Conservation (phyloP, 2,797 vertebrate genomes). For the Hypotaenidia philippensis region DNA sequence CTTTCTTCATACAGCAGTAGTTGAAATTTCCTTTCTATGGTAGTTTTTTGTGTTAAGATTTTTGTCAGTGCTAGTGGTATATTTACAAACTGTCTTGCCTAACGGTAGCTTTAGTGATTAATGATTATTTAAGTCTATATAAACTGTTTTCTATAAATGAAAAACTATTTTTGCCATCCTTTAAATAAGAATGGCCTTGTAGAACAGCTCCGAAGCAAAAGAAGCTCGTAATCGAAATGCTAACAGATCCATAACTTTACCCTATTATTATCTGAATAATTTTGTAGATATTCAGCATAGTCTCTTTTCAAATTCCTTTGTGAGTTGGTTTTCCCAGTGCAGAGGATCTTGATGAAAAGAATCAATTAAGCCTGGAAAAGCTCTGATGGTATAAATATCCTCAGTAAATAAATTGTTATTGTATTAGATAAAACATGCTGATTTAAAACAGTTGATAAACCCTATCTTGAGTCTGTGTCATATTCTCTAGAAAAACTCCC, state of each 20-base stretch:
- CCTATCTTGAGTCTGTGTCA: conserved; percentile 49
- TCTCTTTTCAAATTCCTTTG: conserved; percentile 13
- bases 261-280: conserved; percentile 45
- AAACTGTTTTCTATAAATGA: conserved; percentile 8
- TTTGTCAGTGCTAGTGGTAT: neutral
- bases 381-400: conserved; percentile 62
- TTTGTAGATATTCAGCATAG: conserved; percentile 18
- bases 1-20: neutral
- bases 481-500: conserved; percentile 76
- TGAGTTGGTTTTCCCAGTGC: conserved; percentile 42
- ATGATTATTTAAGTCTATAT: conserved; percentile 42
- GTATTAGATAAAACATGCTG: conserved; percentile 69
- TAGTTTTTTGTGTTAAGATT: neutral
- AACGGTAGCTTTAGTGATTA: conserved; percentile 43
- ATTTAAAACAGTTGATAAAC: conserved; percentile 77
- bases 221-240: conserved; percentile 52
- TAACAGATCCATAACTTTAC: conserved; percentile 53
- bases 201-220: conserved; percentile 33
- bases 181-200: conserved; percentile 10
- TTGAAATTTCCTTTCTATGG: neutral
- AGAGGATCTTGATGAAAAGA: conserved; percentile 65
- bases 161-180: conserved; percentile 41
- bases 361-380: conserved; percentile 64
- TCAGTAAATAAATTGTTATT: conserved; percentile 76
- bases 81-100: neutral